Conservation (phyloP, 2,797 vertebrate species). For the Ctenochaetus hawaiiensis region DNA sequence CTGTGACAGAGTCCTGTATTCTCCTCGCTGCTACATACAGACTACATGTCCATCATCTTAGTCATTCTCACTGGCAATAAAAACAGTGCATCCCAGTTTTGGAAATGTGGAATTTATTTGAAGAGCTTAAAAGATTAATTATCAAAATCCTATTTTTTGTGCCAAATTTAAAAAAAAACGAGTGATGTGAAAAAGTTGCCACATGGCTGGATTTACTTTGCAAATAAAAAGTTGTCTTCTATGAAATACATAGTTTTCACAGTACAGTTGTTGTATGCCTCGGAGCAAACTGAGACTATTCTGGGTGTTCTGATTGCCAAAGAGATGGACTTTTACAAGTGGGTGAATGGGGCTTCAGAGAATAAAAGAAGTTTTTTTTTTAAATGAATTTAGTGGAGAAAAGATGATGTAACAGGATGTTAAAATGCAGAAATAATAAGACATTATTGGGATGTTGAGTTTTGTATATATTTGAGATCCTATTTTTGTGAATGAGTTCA, state of each 20-base stretch:
- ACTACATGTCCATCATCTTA: too few relatives aligned
- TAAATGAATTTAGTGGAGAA: neutral
- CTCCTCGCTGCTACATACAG: too few relatives aligned
- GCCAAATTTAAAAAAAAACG: too few relatives aligned
- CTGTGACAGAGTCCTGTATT: too few relatives aligned
- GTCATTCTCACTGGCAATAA: too few relatives aligned
- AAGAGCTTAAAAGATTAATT: too few relatives aligned
- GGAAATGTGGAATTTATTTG: too few relatives aligned
- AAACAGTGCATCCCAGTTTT: too few relatives aligned
- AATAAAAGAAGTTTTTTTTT: neutral
- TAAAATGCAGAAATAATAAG: slow-evolving; percentile 5
- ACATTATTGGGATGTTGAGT: neutral
- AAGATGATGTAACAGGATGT: slow-evolving; percentile 1
- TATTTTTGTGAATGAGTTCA: neutral
- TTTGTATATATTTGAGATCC: neutral
- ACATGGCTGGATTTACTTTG: neutral
- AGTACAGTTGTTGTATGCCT: neutral
- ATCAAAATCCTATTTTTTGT: too few relatives aligned
- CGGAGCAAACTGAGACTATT: slow-evolving; percentile 8
- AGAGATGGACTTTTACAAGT: slow-evolving; percentile 24
- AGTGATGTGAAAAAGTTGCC: too few relatives aligned
- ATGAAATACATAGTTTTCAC: neutral
- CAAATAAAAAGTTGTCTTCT: neutral
- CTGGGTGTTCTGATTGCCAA: slow-evolving; percentile 10
- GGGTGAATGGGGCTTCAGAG: slow-evolving; percentile 10